phyloP scores from a whole-genome alignment of 2,888 invertebrate species.

The Laothoe populi region DNA sequence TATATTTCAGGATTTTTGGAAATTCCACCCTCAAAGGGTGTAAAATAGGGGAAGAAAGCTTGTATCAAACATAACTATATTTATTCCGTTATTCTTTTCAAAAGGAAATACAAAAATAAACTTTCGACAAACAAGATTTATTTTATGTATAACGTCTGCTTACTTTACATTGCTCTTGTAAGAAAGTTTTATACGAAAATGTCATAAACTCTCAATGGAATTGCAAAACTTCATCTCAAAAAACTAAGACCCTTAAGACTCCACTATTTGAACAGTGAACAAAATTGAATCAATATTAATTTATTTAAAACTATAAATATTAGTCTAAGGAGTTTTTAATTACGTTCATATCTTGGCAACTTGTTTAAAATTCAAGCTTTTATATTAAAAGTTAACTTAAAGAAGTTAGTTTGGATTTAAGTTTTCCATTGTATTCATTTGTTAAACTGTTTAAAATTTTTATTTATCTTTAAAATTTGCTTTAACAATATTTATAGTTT shows the following conservation, averaged over 20 bases:
- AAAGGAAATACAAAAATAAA: not conserved
- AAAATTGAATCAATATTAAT: constrained; percentile 11
- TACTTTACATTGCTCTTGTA: constrained; percentile 5
- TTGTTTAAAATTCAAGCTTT: not conserved
- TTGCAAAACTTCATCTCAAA: not conserved
- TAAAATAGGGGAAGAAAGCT: not conserved
- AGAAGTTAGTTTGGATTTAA: not conserved
- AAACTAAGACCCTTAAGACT: not conserved
- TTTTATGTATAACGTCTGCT: constrained; percentile 5
- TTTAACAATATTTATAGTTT: not conserved
- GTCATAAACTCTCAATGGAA: not conserved
- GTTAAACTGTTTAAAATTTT: not conserved
- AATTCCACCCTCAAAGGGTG: too few relatives aligned
- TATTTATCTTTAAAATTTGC: not conserved
- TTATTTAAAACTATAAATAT: not conserved
- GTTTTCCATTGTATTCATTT: not conserved
- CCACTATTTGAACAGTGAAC: not conserved
- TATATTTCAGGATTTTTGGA: too few relatives aligned
- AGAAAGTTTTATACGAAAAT: not conserved
- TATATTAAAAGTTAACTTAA: constrained; percentile 15
- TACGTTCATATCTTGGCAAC: constrained; percentile 15
- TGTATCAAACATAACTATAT: not conserved
- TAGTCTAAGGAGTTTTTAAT: constrained; percentile 19
- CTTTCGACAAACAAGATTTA: constrained; percentile 13
- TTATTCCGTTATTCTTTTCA: not conserved